Conservation (phyloP, 2,797 vertebrate species). For the Heterohyrax brucei region DNA sequence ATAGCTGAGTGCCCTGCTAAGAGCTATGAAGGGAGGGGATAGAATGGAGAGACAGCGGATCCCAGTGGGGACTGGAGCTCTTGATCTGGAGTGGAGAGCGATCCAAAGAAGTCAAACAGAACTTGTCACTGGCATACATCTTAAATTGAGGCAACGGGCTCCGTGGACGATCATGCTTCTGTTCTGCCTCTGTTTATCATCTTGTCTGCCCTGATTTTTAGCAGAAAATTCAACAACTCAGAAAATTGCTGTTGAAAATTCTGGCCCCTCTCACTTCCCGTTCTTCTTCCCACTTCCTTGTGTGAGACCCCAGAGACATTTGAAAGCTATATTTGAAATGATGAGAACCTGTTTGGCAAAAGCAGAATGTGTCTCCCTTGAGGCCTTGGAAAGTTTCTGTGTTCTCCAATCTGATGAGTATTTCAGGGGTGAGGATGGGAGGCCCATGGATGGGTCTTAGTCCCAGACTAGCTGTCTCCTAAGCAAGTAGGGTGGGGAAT, state of each 20-base stretch:
- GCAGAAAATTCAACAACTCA: not conserved
- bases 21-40: no score
- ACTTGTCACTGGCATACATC: not conserved
- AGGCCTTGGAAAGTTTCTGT: no score
- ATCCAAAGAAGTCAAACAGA: not conserved
- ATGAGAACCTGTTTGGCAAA: not conserved
- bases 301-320: not conserved
- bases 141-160: not conserved
- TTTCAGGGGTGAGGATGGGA: not conserved
- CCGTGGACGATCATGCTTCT: not conserved
- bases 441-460: not conserved
- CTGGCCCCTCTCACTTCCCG: no score
- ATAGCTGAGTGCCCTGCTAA: fast-evolving
- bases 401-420: not conserved
- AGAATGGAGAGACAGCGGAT: fast-evolving
- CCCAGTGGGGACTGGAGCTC: not conserved
- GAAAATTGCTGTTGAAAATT: not conserved
- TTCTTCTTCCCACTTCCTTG: not conserved
- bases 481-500: fast-evolving
- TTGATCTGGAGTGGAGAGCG: not conserved
- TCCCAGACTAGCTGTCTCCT: not conserved
- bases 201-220: not conserved
- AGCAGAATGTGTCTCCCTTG: not conserved
- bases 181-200: not conserved
- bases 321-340: not conserved